These are phyloP conservation scores for Exaiptasia diaphana DNA, from an alignment of 64 coral and sea anemone species.

Conservation along the genomic window DNA sequence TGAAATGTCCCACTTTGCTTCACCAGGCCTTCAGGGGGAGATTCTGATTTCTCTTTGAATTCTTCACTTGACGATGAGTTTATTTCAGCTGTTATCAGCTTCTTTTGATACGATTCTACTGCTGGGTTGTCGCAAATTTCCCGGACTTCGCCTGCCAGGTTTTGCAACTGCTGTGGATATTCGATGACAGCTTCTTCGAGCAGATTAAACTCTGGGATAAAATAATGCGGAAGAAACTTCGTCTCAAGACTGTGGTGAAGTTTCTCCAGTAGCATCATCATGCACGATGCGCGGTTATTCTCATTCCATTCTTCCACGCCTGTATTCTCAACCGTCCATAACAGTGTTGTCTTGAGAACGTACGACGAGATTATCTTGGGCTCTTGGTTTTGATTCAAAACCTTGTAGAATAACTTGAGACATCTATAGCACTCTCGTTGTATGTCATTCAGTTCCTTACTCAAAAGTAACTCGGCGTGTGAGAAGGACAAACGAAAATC, in stretches of 20 bases:
- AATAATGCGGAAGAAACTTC: slow-evolving; percentile 48
- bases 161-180: slow-evolving; percentile 25
- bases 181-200: slow-evolving; percentile 37
- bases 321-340: slow-evolving; percentile 66
- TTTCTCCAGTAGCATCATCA: slow-evolving; percentile 31
- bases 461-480: slow-evolving; percentile 58
- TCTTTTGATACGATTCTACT: too few relatives aligned
- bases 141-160: slow-evolving; percentile 4
- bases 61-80: too few relatives aligned
- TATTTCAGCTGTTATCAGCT: too few relatives aligned
- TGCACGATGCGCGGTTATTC: slow-evolving; percentile 43
- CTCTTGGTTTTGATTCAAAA: slow-evolving; percentile 26
- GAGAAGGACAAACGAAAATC: slow-evolving; percentile 69
- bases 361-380: slow-evolving; percentile 36
- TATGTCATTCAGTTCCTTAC: slow-evolving; percentile 41
- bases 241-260: neutral
- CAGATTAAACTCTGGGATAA: slow-evolving; percentile 57
- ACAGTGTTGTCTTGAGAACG: slow-evolving; percentile 56
- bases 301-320: slow-evolving; percentile 54
- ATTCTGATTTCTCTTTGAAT: too few relatives aligned
- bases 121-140: slow-evolving; percentile 50
- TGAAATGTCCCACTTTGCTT: too few relatives aligned
- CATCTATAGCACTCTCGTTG: slow-evolving; percentile 68
- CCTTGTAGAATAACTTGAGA: slow-evolving; percentile 47
- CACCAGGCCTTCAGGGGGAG: too few relatives aligned